Percentiles rank a stretch among this genome's conserved stretches.
These are phyloP conservation scores for Melikaiella ostensackeni DNA, from an alignment of 2,888 invertebrate genomes.

Conservation along the genomic window DNA sequence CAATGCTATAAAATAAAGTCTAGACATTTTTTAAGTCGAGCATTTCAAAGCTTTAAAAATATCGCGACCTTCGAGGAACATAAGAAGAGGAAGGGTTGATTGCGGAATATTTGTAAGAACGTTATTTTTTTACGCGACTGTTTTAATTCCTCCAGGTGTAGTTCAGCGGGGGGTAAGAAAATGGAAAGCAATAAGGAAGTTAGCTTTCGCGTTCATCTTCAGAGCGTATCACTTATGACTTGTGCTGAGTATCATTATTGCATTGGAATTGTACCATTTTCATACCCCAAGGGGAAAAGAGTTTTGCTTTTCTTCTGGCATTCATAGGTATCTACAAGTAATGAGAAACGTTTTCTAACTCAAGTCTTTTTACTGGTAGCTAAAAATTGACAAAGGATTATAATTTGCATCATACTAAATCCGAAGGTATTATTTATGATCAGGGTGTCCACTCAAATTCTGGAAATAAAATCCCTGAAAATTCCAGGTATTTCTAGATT, in stretches of 20 bases:
- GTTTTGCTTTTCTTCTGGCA: slow-evolving; percentile 7
- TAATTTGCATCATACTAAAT: background rate
- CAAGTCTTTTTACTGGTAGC: background rate
- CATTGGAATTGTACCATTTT: slow-evolving; percentile 18
- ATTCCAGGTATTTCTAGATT: no score
- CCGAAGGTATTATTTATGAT: background rate
- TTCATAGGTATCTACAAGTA: background rate
- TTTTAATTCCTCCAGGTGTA: slow-evolving; percentile 6
- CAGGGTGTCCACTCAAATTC: no score
- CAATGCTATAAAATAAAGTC: slow-evolving; percentile 8
- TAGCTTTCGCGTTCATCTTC: slow-evolving; percentile 9
- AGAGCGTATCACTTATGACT: slow-evolving; percentile 22
- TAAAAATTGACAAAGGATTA: background rate
- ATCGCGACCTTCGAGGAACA: background rate
- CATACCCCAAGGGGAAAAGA: slow-evolving; percentile 10
- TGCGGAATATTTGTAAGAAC: background rate
- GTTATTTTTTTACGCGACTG: slow-evolving; percentile 4
- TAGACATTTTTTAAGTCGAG: slow-evolving; percentile 14
- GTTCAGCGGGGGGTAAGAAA: slow-evolving; percentile 31
- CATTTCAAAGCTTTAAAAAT: background rate
- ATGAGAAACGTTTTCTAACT: background rate
- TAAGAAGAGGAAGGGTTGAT: background rate
- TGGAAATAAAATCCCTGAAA: no score
- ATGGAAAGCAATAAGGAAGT: slow-evolving; percentile 33
- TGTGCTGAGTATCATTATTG: slow-evolving; percentile 18